Evolutionary conservation across 2,888 invertebrate genomes (phyloP).

Genomic region (Digitonthophagus gazella): DNA sequence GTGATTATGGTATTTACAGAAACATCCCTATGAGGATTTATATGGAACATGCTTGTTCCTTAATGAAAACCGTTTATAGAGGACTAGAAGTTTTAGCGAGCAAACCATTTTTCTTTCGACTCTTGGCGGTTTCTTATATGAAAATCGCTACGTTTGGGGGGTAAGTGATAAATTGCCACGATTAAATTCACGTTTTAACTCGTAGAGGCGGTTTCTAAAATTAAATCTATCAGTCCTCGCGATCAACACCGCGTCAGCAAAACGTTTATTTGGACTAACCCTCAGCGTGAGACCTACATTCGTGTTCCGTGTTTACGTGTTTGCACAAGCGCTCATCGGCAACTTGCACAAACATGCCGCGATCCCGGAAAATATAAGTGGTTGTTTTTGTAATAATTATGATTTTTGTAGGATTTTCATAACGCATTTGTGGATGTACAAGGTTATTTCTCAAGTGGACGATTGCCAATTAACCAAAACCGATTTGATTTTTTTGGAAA

Average conservation of each 20-base stretch:
- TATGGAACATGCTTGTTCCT: constrained; percentile 24
- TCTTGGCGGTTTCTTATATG: constrained; percentile 20
- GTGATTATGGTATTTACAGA: constrained; percentile 27
- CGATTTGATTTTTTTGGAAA: constrained; percentile 32
- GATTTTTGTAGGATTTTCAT: constrained; percentile 31
- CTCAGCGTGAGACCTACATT: background rate
- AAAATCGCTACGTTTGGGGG: constrained; percentile 22
- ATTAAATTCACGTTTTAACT: background rate
- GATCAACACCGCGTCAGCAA: background rate
- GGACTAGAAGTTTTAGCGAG: constrained; percentile 12
- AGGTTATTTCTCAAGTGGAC: constrained; percentile 26
- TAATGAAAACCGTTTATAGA: constrained; percentile 23
- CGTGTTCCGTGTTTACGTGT: background rate
- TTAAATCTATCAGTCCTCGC: background rate
- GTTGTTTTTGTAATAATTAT: background rate
- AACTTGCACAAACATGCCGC: background rate
- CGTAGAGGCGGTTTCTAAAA: background rate
- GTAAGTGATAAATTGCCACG: constrained; percentile 23
- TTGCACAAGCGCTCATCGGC: background rate
- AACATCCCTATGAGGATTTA: constrained; percentile 23
- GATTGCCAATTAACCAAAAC: constrained; percentile 27
- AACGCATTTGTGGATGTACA: constrained; percentile 33
- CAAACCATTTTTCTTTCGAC: constrained; percentile 18
- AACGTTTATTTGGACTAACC: background rate
- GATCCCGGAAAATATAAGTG: background rate